Base-by-base conservation (phyloP, 1,140 invertebrate genomes). In the Hyposmocoma kahamanoa region DNA sequence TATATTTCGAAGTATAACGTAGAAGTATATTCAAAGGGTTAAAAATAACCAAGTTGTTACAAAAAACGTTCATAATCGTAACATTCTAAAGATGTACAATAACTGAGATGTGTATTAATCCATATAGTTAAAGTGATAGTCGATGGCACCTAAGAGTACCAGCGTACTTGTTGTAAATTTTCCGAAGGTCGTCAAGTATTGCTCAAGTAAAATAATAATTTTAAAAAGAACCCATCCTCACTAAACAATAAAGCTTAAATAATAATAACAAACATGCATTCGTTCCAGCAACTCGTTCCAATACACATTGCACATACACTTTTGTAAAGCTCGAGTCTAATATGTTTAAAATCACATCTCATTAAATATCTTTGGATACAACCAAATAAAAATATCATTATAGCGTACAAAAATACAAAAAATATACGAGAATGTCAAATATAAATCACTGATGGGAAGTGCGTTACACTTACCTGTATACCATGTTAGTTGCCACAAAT, bases 301-400 rank as follows among this genome's bases (percentile, higher is more conserved):
- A 52, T 69, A 71, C 63, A 54, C 58, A 72, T 72, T 75, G 75
- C 73, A 77, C 71, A 64, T 68, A 72, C 63, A 72, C 72, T 74
- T 77, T 83, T 67, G 67, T 83, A 83, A 81, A 81, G 75, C 75
- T 78, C 65, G 71, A 72, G 50, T 71, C 56, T 72, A 70, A 64
- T 73, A 71, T 72, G 73, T 72, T 71, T 67, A 72, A 76, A 79
- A 84, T 84, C 74, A 81, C 78, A 82, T 84, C 53, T 76, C 67
- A 73, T 80, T 81, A 84, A 81, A 84, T 84, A 84, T 84, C 81
- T 84, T 84, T 83, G 81, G 79, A 66, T 77, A 72, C 67, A 69
- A 81, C 75, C 79, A 78, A 84, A 79, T 71, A 73, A 80, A 82
- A 81, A 67, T 78, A 78, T 64, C 51, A 66, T 42, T 69, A 69